Conservation (phyloP, 2,888 invertebrate species). For the Habrosyne pyritoides region DNA sequence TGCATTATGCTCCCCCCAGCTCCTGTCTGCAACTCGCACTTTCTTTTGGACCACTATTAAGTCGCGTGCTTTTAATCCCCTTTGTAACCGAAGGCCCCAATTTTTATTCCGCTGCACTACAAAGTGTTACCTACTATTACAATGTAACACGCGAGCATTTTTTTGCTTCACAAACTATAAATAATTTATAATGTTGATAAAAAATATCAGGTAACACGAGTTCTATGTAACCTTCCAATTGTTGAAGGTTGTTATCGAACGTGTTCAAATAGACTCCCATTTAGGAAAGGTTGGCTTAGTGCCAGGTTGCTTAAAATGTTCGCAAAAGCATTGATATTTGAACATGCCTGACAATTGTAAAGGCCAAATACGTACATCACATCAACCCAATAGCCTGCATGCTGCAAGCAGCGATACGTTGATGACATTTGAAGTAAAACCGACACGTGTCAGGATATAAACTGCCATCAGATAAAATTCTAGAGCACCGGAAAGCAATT, state of each 20-base stretch:
- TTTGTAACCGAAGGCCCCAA: background rate
- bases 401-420: background rate
- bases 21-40: conserved; percentile 1
- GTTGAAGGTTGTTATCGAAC: conserved; percentile 17
- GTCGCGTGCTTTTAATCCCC: background rate
- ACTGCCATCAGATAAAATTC: background rate
- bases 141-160: background rate
- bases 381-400: background rate
- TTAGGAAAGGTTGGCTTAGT: conserved; percentile 32
- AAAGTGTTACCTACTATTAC: background rate
- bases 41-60: background rate
- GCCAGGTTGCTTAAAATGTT: conserved; percentile 33
- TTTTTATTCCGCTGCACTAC: background rate
- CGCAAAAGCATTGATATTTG: conserved; percentile 31
- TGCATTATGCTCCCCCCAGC: conserved; percentile 16
- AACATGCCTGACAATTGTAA: background rate
- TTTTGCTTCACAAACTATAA: background rate
- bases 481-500: background rate
- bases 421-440: too few relatives aligned
- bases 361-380: background rate
- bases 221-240: conserved; percentile 20
- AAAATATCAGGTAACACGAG: conserved; percentile 17
- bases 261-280: conserved; percentile 22
- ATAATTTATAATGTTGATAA: conserved; percentile 1
- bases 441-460: background rate